Conservation (phyloP, 2,888 invertebrate genomes). For the Sarcophaga subvicina region DNA sequence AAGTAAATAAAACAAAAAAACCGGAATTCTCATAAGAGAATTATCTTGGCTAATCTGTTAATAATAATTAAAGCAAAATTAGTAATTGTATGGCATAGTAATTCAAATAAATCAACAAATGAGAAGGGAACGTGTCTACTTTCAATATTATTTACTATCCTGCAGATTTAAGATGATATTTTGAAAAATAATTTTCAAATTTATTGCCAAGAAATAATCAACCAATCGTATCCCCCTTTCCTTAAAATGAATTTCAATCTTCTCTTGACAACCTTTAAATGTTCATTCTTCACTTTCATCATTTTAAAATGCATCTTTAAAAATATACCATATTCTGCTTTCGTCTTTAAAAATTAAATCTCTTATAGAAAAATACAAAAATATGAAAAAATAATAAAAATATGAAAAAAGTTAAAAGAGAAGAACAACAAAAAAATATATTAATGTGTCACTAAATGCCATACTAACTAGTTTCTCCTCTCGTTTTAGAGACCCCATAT, state of each 20-base stretch:
- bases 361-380: conserved; percentile 12
- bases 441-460: conserved; percentile 69
- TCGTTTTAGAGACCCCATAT: conserved; percentile 58
- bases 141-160: no score
- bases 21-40: no score
- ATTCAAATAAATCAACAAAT: no score
- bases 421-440: conserved; percentile 30
- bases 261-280: not conserved
- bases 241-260: no score
- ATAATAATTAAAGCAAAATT: no score
- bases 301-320: conserved; percentile 33
- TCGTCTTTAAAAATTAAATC: conserved; percentile 26
- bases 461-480: conserved; percentile 65
- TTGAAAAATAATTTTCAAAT: no score
- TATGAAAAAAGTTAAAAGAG: not conserved
- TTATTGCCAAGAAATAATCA: not conserved
- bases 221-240: conserved; percentile 6
- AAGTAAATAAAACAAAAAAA: no score
- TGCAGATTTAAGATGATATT: no score
- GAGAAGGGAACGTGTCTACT: no score
- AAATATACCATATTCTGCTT: conserved; percentile 7
- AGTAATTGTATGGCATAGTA: no score
- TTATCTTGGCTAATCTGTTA: no score
- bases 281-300: not conserved
- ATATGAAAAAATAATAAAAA: not conserved